Evolutionary conservation across 2,888 invertebrate species (phyloP).

Genomic region (Hartigia nigra): DNA sequence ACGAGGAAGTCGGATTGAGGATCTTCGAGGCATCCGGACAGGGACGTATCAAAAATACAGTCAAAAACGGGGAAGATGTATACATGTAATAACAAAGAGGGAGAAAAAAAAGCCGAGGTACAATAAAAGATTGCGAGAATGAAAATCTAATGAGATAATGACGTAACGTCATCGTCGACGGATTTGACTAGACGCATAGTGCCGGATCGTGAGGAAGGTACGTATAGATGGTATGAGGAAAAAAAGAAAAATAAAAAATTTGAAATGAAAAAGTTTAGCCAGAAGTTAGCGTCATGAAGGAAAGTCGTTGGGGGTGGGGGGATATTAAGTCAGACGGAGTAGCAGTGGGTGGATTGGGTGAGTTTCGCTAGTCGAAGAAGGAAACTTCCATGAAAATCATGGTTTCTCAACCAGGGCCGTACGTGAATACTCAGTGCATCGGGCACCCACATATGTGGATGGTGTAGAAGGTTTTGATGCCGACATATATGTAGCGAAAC

Average conservation of each 20-base stretch:
- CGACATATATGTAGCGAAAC: background rate
- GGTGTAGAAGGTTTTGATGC: background rate
- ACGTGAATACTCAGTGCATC: background rate
- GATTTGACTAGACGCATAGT: background rate
- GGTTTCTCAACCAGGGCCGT: background rate
- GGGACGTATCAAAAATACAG: background rate
- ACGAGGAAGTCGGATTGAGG: background rate
- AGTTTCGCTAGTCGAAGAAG: background rate
- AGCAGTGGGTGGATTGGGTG: background rate
- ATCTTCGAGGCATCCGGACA: background rate
- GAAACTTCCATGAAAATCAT: background rate
- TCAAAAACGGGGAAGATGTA: background rate
- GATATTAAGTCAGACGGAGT: background rate
- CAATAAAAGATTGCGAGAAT: background rate
- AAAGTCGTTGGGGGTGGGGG: background rate
- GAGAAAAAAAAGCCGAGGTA: background rate
- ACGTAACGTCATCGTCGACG: background rate
- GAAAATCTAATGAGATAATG: background rate
- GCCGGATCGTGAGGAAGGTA: background rate
- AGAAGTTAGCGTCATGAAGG: conserved; percentile 13
- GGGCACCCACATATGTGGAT: background rate
- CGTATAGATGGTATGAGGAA: background rate
- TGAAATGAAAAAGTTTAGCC: conserved; percentile 35
- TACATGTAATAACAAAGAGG: background rate
- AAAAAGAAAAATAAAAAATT: conserved; percentile 20